phyloP scores from a whole-genome alignment of 1,140 invertebrate genomes.

The Drosophila murphyi region DNA sequence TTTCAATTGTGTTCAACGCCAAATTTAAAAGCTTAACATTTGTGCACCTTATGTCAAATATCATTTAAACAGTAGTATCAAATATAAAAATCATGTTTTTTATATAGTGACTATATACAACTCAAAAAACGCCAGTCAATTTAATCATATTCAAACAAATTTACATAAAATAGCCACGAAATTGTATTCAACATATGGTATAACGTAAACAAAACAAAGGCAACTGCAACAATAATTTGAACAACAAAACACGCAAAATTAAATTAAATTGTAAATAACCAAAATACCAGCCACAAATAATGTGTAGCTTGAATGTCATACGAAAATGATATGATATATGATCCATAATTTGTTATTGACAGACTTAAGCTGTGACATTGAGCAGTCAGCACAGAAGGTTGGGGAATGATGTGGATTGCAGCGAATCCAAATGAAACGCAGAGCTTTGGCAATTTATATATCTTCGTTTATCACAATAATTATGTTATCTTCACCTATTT shows the following conservation, averaged over 20 bases:
- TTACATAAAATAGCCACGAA: background rate
- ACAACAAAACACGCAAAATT: conserved; percentile 22
- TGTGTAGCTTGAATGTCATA: conserved; percentile 32
- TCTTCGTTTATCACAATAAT: conserved; percentile 23
- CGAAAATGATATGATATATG: conserved; percentile 5
- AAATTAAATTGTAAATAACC: conserved; percentile 60
- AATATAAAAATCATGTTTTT: too few species aligned
- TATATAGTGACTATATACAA: background rate
- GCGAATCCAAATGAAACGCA: too few species aligned
- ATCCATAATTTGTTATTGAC: conserved; percentile 63
- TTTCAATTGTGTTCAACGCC: too few species aligned
- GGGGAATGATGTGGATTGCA: conserved; percentile 25
- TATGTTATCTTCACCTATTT: too few species aligned
- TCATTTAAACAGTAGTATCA: too few species aligned
- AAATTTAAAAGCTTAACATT: background rate
- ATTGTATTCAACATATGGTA: background rate
- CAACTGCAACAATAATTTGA: conserved; percentile 43
- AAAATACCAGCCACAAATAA: conserved; percentile 48
- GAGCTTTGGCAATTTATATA: too few species aligned
- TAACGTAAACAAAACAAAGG: conserved; percentile 13
- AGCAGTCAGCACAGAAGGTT: background rate
- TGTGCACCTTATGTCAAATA: background rate
- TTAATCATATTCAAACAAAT: conserved; percentile 42
- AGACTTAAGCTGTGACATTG: conserved; percentile 10
- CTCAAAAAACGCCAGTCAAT: conserved; percentile 24